Evolutionary conservation across 2,113 vertebrate genomes (phyloP).

Genomic region (Dolichotis patagonum): DNA sequence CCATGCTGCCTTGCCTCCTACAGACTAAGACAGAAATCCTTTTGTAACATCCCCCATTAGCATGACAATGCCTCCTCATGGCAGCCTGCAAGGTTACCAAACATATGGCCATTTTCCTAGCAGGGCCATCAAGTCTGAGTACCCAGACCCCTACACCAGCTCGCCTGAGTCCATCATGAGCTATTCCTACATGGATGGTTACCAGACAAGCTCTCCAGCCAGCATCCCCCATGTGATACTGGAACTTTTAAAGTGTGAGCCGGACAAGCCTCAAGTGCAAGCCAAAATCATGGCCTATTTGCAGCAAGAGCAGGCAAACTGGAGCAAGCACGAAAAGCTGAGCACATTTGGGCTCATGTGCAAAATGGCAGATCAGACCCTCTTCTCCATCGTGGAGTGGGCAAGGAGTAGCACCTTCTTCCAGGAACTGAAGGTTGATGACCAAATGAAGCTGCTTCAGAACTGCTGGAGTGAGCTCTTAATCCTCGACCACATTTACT

Average conservation of each 20-base stretch:
- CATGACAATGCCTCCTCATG: conserved; percentile 98
- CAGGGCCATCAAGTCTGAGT: conserved; percentile 99
- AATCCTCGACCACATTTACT: conserved; percentile 98
- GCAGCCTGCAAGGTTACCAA: conserved; percentile 97
- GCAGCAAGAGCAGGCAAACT: conserved; percentile 97
- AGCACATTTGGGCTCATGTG: conserved; percentile 99
- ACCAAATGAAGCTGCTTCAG: conserved; percentile 99
- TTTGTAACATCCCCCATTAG: conserved; percentile 98
- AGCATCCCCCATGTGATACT: conserved; percentile 96
- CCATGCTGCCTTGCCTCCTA: conserved; percentile 96
- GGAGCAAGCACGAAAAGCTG: conserved; percentile 96
- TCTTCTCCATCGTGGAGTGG: conserved; percentile 99
- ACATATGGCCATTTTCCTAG: conserved; percentile 96
- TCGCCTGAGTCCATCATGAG: conserved; percentile 98
- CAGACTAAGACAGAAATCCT: conserved; percentile 98
- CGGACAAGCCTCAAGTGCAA: conserved; percentile 97
- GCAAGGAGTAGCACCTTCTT: conserved; percentile 99
- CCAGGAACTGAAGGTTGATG: conserved; percentile 99
- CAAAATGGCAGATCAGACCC: conserved; percentile 99
- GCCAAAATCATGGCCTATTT: conserved; percentile 96
- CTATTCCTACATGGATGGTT: conserved; percentile 96
- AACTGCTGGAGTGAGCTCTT: conserved; percentile 99
- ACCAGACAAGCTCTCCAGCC: conserved; percentile 94
- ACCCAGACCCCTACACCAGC: conserved; percentile 97
- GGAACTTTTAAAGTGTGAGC: conserved; percentile 98